Base-by-base conservation (phyloP, 2,888 invertebrate genomes). In the Mimumesa dahlbomi region DNA sequence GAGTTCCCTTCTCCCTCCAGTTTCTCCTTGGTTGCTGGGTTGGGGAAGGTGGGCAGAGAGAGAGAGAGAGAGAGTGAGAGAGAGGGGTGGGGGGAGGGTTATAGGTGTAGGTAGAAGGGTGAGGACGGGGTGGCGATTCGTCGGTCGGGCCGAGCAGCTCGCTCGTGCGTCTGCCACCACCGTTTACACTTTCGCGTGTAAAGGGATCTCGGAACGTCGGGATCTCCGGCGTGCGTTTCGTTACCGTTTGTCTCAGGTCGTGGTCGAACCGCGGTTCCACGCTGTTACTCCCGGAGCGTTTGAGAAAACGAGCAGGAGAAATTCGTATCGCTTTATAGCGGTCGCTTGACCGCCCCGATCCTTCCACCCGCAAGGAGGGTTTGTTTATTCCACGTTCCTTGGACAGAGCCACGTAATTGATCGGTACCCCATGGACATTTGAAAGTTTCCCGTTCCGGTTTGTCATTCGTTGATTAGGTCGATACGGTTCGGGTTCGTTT, bases 161-260 rank as follows among this genome's bases (percentile, higher is more conserved):
- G 76, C 69, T 79, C 70, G 77, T 75, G 74, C 82, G 82, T 81
- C 74, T 73, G 68, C 82, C 84, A 82, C 80, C 83, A 79, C 77
- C 85, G 83, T 83, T 86, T 83, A 82, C 83, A 80, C 84, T 83
- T 82, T 78, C 78, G 78, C 82, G 79, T 77, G 79, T 66, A 77
- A 76, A 75, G 54, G 73, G 70, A 64, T 56, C 66, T 66, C 49
- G 65, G 43, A 69, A 61, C 58, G 66, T 74, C 54, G 66, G 54
- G 61, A 67, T 77, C 57, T 36, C 59, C n/a, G 59, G 50, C 73
- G 72, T 66, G 76, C 82, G 77, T 77, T 77, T 74, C 70, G 77
- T 78, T 77, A 77, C 72, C 78, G 82, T 83, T 84, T 84, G 81
- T 81, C 82, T 82, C 83, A 80, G 83, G 81, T 83, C 83, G 84